Evolutionary conservation across 2,797 vertebrate genomes (phyloP).

Genomic region (Erethizon dorsatum): DNA sequence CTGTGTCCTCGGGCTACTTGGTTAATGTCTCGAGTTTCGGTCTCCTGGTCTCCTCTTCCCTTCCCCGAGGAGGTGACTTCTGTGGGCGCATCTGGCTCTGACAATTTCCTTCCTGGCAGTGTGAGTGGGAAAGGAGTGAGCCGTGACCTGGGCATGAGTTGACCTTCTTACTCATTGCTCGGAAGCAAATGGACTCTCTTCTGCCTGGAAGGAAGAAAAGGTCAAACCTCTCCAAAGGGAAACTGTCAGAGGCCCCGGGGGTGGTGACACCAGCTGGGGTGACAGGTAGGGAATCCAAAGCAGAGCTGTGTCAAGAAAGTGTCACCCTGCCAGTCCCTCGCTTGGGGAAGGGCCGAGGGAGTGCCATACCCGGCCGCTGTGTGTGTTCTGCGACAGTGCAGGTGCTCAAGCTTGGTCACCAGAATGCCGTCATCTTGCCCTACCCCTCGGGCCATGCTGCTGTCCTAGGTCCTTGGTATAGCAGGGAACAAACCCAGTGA

Average conservation of each 20-base stretch:
- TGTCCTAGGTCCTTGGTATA: not conserved
- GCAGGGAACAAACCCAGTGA: not conserved
- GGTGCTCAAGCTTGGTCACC: not conserved
- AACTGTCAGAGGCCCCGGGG: not conserved
- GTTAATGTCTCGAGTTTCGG: not conserved
- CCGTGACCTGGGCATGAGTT: accelerated
- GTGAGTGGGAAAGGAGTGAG: not conserved
- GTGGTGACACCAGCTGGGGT: not conserved
- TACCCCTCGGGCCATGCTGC: not conserved
- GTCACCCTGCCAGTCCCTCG: not conserved
- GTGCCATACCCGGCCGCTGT: not conserved
- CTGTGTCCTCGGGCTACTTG: not conserved
- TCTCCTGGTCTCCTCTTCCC: not conserved
- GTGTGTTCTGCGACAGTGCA: not conserved
- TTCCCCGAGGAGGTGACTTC: constrained; percentile 4
- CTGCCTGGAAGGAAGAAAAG: constrained; percentile 32
- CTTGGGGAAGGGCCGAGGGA: not conserved
- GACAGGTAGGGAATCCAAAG: not conserved
- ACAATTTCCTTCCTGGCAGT: not conserved
- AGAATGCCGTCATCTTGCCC: not conserved
- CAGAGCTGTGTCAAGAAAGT: not conserved
- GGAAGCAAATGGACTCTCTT: constrained; percentile 34
- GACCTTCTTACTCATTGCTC: constrained; percentile 43
- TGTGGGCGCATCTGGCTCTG: accelerated
- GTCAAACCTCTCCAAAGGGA: constrained; percentile 27